phyloP scores from a whole-genome alignment of 1,140 invertebrate genomes.

The Pseudobourletiella spinata region DNA sequence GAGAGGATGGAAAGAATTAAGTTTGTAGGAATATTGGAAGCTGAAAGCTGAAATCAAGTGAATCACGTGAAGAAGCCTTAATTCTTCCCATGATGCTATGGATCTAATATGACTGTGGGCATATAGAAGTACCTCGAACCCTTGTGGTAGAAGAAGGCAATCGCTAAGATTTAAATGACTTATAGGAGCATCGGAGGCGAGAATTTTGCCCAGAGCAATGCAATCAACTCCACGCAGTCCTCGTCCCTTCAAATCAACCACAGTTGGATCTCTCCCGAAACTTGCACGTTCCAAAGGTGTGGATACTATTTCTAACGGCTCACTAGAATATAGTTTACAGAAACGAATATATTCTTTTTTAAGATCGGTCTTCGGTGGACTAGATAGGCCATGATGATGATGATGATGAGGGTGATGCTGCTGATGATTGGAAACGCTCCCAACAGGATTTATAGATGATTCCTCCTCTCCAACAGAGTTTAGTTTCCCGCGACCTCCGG shows the following conservation, averaged over 20 bases:
- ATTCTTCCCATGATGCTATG: too few species aligned
- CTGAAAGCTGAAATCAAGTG: too few species aligned
- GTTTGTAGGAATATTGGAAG: too few species aligned
- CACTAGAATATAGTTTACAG: constrained; percentile 32
- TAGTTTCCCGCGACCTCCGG: not conserved
- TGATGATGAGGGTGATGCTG: not conserved
- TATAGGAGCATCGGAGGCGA: constrained; percentile 24
- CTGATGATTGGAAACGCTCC: not conserved
- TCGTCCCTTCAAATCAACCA: constrained; percentile 31
- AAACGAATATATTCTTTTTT: constrained; percentile 34
- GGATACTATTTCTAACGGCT: constrained; percentile 31
- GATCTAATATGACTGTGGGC: too few species aligned
- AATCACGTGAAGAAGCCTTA: too few species aligned
- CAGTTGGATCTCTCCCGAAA: constrained; percentile 15
- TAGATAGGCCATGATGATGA: not conserved
- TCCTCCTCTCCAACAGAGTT: not conserved
- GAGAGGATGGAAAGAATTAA: too few species aligned
- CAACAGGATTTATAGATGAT: not conserved
- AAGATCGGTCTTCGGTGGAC: constrained; percentile 13
- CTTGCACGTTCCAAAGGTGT: constrained; percentile 29
- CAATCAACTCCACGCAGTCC: constrained; percentile 35
- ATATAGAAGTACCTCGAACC: constrained; percentile 24
- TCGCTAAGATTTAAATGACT: constrained; percentile 29
- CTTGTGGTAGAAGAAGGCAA: constrained; percentile 34
- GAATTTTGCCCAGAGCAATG: constrained; percentile 33